Evolutionary conservation across 2,888 invertebrate species (phyloP).

Genomic region (Pemphredon lugubris): DNA sequence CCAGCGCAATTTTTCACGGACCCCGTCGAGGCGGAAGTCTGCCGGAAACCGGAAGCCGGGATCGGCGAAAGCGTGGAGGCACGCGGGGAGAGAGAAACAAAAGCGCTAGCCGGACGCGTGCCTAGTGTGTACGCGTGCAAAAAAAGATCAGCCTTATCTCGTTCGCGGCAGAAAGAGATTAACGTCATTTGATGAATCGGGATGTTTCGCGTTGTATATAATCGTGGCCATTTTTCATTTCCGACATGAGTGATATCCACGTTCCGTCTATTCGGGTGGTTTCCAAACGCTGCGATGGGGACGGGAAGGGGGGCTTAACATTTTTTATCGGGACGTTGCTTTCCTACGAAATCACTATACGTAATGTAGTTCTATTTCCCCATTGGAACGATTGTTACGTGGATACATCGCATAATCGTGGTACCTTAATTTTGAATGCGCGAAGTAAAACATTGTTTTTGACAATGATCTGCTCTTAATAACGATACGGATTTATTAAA

Average conservation of each 20-base stretch:
- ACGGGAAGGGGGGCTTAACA: too few species aligned
- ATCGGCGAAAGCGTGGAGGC: constrained; percentile 56
- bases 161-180: constrained; percentile 38
- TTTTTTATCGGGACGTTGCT: too few species aligned
- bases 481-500: too few species aligned
- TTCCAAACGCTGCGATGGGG: constrained; percentile 2
- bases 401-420: too few species aligned
- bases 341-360: too few species aligned
- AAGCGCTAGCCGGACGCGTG: constrained; percentile 39
- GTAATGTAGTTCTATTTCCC: too few species aligned
- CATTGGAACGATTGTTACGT: too few species aligned
- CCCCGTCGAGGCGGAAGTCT: constrained; percentile 55
- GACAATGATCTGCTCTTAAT: too few species aligned
- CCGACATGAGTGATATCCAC: constrained; percentile 19
- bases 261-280: not conserved
- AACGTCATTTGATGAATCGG: constrained; percentile 48
- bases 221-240: constrained; percentile 43
- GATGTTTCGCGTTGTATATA: constrained; percentile 42
- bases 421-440: too few species aligned
- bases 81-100: constrained; percentile 45
- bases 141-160: constrained; percentile 46
- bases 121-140: constrained; percentile 28
- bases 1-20: constrained; percentile 69
- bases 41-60: constrained; percentile 67
- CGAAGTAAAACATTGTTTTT: too few species aligned